Conservation (phyloP, 2,888 invertebrate species). For the Caenorhabditis panamensis region DNA sequence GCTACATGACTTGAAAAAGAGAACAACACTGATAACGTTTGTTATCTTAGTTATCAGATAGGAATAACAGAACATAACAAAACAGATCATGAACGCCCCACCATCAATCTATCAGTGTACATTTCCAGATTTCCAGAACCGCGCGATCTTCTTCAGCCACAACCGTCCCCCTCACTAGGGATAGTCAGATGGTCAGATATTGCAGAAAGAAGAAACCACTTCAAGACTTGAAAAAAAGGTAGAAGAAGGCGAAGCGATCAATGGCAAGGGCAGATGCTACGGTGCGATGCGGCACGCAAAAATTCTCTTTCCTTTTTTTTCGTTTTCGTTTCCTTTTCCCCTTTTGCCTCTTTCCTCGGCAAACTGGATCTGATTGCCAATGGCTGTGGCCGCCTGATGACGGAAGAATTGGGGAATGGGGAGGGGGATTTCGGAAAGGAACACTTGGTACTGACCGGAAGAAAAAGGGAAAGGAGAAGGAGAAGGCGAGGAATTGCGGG, state of each 20-base stretch:
- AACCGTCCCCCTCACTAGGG: not conserved
- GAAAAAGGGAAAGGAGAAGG: too few relatives aligned
- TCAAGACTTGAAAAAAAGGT: not conserved
- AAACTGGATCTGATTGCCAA: slow-evolving; percentile 40
- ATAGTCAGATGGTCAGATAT: not conserved
- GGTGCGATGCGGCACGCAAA: slow-evolving; percentile 26
- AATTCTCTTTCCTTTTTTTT: too few relatives aligned
- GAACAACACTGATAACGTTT: too few relatives aligned
- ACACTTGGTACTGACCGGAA: too few relatives aligned
- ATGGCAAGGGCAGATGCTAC: slow-evolving; percentile 14
- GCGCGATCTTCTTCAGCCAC: not conserved
- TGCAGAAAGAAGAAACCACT: too few relatives aligned
- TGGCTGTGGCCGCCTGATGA: slow-evolving; percentile 24
- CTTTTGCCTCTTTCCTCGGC: slow-evolving; percentile 42
- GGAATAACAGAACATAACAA: not conserved
- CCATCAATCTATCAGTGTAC: not conserved
- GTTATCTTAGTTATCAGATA: too few relatives aligned
- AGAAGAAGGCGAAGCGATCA: slow-evolving; percentile 9
- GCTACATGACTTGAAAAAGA: too few relatives aligned
- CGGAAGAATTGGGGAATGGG: slow-evolving; percentile 10
- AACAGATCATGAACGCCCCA: not conserved
- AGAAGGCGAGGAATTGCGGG: not conserved
- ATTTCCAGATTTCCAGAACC: not conserved
- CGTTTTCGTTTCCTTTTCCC: slow-evolving; percentile 35
- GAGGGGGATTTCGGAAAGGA: slow-evolving; percentile 24